Base-by-base conservation (phyloP, 1,140 invertebrate species). In the Glossosoma conforme region DNA sequence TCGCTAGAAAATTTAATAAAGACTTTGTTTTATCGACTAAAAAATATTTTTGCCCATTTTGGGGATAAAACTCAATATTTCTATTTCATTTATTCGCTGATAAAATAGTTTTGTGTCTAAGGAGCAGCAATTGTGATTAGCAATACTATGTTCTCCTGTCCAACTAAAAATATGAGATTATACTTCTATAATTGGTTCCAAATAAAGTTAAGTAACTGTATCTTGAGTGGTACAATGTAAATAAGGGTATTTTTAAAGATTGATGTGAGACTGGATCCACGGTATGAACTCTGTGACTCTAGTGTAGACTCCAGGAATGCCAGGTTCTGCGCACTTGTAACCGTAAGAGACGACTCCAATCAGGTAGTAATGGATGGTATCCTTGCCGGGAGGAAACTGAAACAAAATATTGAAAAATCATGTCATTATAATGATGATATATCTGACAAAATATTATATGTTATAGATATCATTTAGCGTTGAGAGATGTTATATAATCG, bases 261-360 rank as follows among this genome's bases (percentile, higher is more conserved):
- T 57, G 25, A 57, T 28, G 5, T 57, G 38, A 9, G 35, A 24
- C 35, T 74, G 50, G 40, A 86, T 78, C 74, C 84, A 86, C 44
- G 83, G 79, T 3, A 85, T 52, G 60, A 79, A 86, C 22, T 74
- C 56, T 0, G 82, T 78, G 10, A 91, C 81, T 42, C 81, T 70
- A 0, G 85, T 81, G 66, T 92, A 92, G 1, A 92, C 85, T 0
- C 89, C 89, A 0, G 89, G 88, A 62, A 75, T 85, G 5, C 80
- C 83, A 0, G 79, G 72, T 60, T 82, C 79, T 0, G 85, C 87
- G 59, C 87, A 91, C 47, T 76, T 72, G 58, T 77, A 80, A 0
- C 87, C 86, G 61, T 78, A 88, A 0, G 86, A 89, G 0, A 89
- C 84, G 1, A 90, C 75, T 1, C 87, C 88, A 44, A 87, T 79